These are phyloP conservation scores for Andrena haemorrhoa DNA, from an alignment of 2,888 invertebrate species.

Conservation along the genomic window DNA sequence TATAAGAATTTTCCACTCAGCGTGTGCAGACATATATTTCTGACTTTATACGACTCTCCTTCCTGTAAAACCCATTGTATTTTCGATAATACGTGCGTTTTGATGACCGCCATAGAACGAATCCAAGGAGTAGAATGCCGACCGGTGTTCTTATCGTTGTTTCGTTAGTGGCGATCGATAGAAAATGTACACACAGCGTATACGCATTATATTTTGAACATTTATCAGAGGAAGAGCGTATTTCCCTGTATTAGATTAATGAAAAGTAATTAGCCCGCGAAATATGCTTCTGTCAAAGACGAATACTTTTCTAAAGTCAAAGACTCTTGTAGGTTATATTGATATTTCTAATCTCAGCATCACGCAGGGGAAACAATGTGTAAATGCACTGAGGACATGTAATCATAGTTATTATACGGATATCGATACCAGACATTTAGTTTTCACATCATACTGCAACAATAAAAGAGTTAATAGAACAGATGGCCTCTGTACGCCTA, in stretches of 20 bases:
- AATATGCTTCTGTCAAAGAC: slow-evolving; percentile 14
- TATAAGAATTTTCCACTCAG: not conserved
- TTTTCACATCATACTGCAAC: not conserved
- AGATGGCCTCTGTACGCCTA: not conserved
- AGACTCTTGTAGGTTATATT: slow-evolving; percentile 25
- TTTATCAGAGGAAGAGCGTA: not conserved
- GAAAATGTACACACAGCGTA: too few species aligned
- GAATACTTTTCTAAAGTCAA: not conserved
- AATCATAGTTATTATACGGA: not conserved
- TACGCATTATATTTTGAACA: not conserved
- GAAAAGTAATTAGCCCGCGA: not conserved
- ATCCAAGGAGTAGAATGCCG: too few species aligned
- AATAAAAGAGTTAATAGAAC: not conserved
- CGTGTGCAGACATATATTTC: not conserved
- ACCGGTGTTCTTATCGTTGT: too few species aligned
- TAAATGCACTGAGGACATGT: not conserved
- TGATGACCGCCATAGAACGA: too few species aligned
- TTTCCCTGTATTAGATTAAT: not conserved
- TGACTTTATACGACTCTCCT: not conserved
- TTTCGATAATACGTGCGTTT: not conserved
- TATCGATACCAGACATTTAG: not conserved
- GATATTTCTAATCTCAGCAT: not conserved
- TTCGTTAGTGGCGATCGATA: too few species aligned
- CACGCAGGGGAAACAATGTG: not conserved
- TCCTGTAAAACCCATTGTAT: not conserved